These are phyloP conservation scores for Phalacrocorax carbo DNA, from an alignment of 2,113 vertebrate species.

Conservation along the genomic window DNA sequence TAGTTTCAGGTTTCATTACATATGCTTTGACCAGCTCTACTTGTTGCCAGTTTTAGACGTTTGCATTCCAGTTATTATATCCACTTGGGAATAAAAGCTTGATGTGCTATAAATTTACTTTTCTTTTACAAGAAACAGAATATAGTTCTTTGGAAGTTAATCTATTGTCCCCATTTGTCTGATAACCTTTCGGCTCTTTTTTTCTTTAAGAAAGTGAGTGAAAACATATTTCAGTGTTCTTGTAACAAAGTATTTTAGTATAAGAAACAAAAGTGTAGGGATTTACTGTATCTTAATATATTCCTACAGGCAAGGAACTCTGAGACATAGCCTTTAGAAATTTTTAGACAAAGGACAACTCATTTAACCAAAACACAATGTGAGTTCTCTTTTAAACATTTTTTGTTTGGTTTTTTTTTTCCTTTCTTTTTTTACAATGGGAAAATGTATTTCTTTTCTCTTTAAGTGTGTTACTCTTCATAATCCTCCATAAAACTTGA, in stretches of 20 bases:
- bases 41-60: conserved; percentile 56
- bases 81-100: conserved; percentile 48
- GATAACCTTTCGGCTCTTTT: conserved; percentile 72
- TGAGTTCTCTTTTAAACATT: conserved; percentile 28
- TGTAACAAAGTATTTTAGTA: conserved; percentile 5
- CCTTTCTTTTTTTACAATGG: not conserved
- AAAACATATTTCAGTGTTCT: conserved; percentile 55
- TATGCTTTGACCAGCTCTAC: conserved; percentile 40
- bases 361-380: conserved; percentile 41
- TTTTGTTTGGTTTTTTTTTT: not conserved
- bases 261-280: conserved; percentile 22
- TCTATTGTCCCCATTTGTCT: conserved; percentile 61
- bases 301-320: not conserved
- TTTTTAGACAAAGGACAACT: conserved; percentile 31
- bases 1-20: conserved; percentile 60
- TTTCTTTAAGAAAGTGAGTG: conserved; percentile 56
- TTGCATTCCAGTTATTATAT: conserved; percentile 44
- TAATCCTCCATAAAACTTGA: conserved; percentile 72
- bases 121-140: conserved; percentile 49
- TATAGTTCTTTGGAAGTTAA: conserved; percentile 57
- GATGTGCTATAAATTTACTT: conserved; percentile 46
- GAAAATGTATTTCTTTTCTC: conserved; percentile 63
- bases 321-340: conserved; percentile 21
- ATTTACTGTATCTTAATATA: conserved; percentile 56
- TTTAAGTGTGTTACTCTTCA: conserved; percentile 61